Conservation (phyloP, 2,888 invertebrate genomes). For the Trissoscelio sp. region DNA sequence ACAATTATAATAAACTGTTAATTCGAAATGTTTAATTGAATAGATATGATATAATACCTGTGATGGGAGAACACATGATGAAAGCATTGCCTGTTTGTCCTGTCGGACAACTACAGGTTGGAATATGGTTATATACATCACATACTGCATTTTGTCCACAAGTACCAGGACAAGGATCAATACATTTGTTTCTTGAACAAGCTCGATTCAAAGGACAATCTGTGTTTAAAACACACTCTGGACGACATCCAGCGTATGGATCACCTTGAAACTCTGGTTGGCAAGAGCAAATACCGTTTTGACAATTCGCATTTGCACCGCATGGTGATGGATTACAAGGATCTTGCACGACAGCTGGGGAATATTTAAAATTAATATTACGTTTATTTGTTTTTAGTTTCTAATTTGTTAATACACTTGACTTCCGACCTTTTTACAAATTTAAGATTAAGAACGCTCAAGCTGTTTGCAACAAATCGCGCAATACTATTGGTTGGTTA, state of each 20-base stretch:
- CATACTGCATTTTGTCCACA: conserved; percentile 91
- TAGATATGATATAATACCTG: conserved; percentile 7
- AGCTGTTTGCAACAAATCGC: too few relatives aligned
- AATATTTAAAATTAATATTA: background rate
- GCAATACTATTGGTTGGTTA: too few relatives aligned
- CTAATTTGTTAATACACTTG: too few relatives aligned
- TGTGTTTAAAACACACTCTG: conserved; percentile 87
- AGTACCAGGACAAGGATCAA: conserved; percentile 91
- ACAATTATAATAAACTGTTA: too few relatives aligned
- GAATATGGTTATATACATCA: conserved; percentile 89
- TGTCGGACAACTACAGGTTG: conserved; percentile 85
- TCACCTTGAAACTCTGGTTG: conserved; percentile 85
- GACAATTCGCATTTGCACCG: conserved; percentile 88
- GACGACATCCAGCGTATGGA: conserved; percentile 88
- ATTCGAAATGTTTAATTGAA: conserved; percentile 76
- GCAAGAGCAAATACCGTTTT: conserved; percentile 84
- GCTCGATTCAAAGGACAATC: conserved; percentile 88
- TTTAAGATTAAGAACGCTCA: too few relatives aligned
- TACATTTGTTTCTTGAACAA: conserved; percentile 90
- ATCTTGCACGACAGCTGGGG: conserved; percentile 78
- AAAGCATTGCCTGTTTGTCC: conserved; percentile 83
- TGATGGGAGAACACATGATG: conserved; percentile 77
- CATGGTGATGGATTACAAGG: conserved; percentile 91
- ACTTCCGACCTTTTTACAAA: too few relatives aligned
- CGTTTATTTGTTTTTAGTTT: background rate